Evolutionary conservation across 2,113 vertebrate species (phyloP).

Genomic region (Silurus asotus): DNA sequence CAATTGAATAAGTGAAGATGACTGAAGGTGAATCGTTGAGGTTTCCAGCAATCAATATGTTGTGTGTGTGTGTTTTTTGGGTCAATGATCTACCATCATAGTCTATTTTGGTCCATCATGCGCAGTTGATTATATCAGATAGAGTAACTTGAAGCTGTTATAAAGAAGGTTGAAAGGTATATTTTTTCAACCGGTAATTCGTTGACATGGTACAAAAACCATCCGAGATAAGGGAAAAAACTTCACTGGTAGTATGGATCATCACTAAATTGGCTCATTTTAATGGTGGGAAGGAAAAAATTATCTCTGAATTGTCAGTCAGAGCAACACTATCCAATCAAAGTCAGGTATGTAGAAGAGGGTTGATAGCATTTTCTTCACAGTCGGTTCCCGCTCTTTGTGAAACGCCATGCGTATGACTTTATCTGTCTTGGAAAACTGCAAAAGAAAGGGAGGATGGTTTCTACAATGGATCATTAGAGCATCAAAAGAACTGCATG

Average conservation of each 20-base stretch:
- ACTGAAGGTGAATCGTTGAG: conserved; percentile 6
- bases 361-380: neutral
- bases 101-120: conserved; percentile 18
- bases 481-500: neutral
- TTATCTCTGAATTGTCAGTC: neutral
- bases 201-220: neutral
- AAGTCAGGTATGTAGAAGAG: neutral
- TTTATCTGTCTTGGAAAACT: neutral
- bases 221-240: neutral
- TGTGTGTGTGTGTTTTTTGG: neutral
- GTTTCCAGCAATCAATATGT: conserved; percentile 17
- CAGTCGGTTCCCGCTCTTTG: neutral
- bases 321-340: neutral
- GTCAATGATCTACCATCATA: conserved; percentile 8
- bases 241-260: neutral
- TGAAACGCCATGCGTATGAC: neutral
- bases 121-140: neutral
- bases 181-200: neutral
- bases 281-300: neutral
- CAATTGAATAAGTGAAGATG: conserved; percentile 6
- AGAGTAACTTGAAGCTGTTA: neutral
- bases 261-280: neutral
- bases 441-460: neutral
- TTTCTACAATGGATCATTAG: conserved; percentile 8
- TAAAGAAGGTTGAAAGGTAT: neutral